Conservation (phyloP, 2,797 vertebrate genomes). For the Odontamblyopus rebecca region DNA sequence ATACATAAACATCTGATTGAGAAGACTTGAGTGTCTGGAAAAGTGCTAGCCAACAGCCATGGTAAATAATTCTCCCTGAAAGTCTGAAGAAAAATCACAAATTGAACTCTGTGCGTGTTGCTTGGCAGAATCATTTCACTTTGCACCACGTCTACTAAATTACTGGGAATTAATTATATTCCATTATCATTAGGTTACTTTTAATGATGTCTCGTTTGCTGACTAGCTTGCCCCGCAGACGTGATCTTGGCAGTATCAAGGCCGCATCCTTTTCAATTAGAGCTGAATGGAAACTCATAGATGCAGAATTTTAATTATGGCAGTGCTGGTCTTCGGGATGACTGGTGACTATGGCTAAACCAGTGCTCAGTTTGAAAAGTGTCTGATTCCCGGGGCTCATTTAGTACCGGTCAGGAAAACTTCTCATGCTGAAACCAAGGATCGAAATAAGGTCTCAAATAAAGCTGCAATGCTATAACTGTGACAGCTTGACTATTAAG, state of each 20-base stretch:
- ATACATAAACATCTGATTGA: not conserved
- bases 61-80: not conserved
- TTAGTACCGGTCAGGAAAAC: too few relatives aligned
- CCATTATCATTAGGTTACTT: slow-evolving; percentile 6
- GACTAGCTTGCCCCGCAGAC: not conserved
- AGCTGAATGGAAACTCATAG: not conserved
- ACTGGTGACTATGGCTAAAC: not conserved
- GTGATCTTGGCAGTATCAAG: slow-evolving; percentile 5
- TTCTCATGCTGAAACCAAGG: too few relatives aligned
- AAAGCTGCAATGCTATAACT: too few relatives aligned
- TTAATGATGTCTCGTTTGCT: slow-evolving; percentile 5
- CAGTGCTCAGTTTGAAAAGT: too few relatives aligned
- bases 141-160: not conserved
- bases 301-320: not conserved
- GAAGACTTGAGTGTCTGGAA: not conserved
- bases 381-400: not conserved
- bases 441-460: too few relatives aligned
- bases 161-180: not conserved
- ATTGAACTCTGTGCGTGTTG: not conserved
- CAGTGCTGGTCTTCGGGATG: not conserved
- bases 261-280: slow-evolving; percentile 6
- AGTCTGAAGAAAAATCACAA: not conserved
- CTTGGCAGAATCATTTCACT: not conserved
- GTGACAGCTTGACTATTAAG: too few relatives aligned
- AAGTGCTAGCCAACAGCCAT: not conserved